Evolutionary conservation across 2,888 invertebrate species (phyloP), one percentile per base, ranked within the genome.

Genomic region (Philhelius pedissequus): DNA sequence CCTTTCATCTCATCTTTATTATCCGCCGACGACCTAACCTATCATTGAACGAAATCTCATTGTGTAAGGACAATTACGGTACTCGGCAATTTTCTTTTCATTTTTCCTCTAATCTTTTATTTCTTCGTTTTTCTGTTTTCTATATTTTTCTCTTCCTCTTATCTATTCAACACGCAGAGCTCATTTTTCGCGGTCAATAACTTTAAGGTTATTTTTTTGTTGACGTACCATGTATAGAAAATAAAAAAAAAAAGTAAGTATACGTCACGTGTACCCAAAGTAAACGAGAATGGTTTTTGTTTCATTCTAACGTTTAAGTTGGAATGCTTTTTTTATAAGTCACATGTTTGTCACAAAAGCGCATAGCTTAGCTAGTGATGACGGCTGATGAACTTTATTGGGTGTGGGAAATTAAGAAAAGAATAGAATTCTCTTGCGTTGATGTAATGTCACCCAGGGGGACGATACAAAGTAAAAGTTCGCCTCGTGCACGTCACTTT

Each of bases 111-210:
- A 22, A 25, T 22, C n/a, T 20, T 45, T 27, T 27, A 1, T 27
- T 7, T 27, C 7, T 20, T 20, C 13, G 18, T 18, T 15, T 20
- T 56, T 20, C 56, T 56, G 15, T 30, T 50, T 18, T 38, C 27
- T 60, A 30, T 56, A 56, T 48, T 48, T 50, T 50, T 22, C 45
- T 71, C 71, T 56, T 58, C 69, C 43, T 60, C 64, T 71, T 50
- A 30, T 60, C 43, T 40, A 69, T 74, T 70, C 58, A 75, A 70
- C 56, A 74, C 74, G 60, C 79, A 79, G 74, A 54, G 74, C 74
- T 79, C 50, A 70, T 58, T 70, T 78, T 79, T 79, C 74, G 79
- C 76, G 74, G 83, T 79, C 83, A 83, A 79, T 83, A 75, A 75
- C 83, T 83, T 64, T 75, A 35, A 83, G 78, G 69, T 50, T 69